phyloP scores from a whole-genome alignment of 2,113 vertebrate species.

The Quiscalus mexicanus region DNA sequence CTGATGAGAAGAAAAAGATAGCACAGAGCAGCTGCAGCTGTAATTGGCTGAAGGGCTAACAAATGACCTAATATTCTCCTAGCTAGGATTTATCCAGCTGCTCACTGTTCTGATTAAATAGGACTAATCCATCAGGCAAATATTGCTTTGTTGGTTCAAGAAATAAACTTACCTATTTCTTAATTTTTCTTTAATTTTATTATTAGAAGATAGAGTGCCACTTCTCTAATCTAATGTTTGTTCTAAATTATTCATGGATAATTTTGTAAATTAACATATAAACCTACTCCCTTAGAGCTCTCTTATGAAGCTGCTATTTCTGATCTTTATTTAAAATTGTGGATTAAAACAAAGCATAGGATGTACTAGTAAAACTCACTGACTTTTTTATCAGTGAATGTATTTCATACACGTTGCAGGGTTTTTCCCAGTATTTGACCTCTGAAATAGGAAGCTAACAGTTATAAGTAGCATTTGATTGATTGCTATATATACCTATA shows the following conservation, averaged over 20 bases:
- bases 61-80: constrained; percentile 58
- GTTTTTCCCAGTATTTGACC: neutral
- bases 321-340: constrained; percentile 55
- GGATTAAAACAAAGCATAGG: constrained; percentile 9
- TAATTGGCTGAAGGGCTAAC: constrained; percentile 58
- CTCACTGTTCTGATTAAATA: constrained; percentile 50
- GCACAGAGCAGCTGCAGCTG: constrained; percentile 34
- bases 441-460: neutral
- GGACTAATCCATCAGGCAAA: constrained; percentile 26
- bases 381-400: neutral
- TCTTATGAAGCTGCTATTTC: constrained; percentile 19
- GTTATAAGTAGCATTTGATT: neutral
- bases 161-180: constrained; percentile 56
- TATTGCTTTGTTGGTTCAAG: neutral
- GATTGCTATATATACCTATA: neutral
- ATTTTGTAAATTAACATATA: constrained; percentile 15
- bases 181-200: constrained; percentile 53
- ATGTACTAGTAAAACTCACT: neutral
- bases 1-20: constrained; percentile 21
- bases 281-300: neutral
- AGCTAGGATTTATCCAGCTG: constrained; percentile 39
- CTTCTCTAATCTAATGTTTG: constrained; percentile 1
- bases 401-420: neutral
- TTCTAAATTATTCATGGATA: constrained; percentile 50
- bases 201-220: constrained; percentile 8